Evolutionary conservation across 2,888 invertebrate genomes (phyloP).

Genomic region (Automeris io): DNA sequence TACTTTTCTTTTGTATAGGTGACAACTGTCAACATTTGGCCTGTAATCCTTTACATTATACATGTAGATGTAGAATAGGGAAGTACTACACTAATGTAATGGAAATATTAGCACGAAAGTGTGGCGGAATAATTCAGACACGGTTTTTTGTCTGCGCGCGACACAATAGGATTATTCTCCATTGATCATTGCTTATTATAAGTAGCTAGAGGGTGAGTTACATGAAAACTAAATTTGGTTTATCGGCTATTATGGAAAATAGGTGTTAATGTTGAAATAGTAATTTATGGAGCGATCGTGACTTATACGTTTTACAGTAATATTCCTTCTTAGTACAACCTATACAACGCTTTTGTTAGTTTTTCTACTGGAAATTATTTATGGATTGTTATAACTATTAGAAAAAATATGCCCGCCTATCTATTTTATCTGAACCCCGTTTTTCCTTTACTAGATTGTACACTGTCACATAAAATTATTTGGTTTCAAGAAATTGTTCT

Average conservation of each 20-base stretch:
- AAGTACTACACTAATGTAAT: slow-evolving; percentile 61
- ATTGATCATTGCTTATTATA: slow-evolving; percentile 77
- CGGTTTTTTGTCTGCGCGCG: slow-evolving; percentile 68
- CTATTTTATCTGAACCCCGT: too few relatives aligned
- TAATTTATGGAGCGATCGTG: slow-evolving; percentile 70
- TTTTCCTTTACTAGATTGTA: too few relatives aligned
- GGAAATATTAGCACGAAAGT: slow-evolving; percentile 72
- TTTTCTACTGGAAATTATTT: too few relatives aligned
- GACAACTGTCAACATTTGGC: slow-evolving; percentile 69
- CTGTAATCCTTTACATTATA: slow-evolving; percentile 59
- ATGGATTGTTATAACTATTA: too few relatives aligned
- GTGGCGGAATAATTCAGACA: slow-evolving; percentile 72
- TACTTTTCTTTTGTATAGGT: slow-evolving; percentile 59
- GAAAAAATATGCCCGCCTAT: too few relatives aligned
- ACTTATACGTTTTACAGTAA: slow-evolving; percentile 52
- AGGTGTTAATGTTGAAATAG: slow-evolving; percentile 71
- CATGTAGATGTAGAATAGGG: slow-evolving; percentile 40
- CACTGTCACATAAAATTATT: too few relatives aligned
- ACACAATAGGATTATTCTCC: slow-evolving; percentile 76
- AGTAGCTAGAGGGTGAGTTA: slow-evolving; percentile 72
- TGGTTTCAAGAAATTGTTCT: too few relatives aligned
- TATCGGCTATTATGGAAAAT: slow-evolving; percentile 77
- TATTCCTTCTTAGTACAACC: slow-evolving; percentile 46
- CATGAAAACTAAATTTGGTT: slow-evolving; percentile 78
- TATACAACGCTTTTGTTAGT: too few relatives aligned